Base-by-base conservation (phyloP, 53 echinoderm and acorn worm species). In the Luidia sarsii region DNA sequence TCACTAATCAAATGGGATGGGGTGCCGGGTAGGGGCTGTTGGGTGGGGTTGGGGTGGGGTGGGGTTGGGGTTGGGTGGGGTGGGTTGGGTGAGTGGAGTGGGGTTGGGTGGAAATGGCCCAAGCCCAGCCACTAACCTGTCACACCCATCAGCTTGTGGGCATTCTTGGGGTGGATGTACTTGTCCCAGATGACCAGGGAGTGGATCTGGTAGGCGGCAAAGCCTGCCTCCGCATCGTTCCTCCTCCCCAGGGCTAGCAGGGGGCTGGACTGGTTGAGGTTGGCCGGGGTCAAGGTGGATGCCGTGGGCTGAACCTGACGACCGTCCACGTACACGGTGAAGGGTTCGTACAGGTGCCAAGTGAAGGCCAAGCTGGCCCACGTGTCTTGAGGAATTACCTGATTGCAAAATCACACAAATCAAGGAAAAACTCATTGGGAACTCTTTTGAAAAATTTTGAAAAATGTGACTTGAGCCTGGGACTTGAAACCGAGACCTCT, bases 331-430 rank as follows among this genome's bases (percentile, higher is more conserved):
- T 88, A 94, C 9, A 91, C 41, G 11, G 48, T 29, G 38, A 85
- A 82, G 23, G 64, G 38, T 57, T 91, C 88, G 13, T 39, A 51
- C 7, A 50, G 53, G 61, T 91, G 91, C 91, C 91, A 94, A 1
- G 89, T 82, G 41, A 94, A 68, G 43, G 94, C 94, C 7, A 94
- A 41, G 77, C 91, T 94, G 35, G 74, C 86, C 94, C 94, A 94
- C 7, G 15, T 29, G 50, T 80, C 80, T 0, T 67, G 45, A 16
- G 56, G 62, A 14, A 86, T 71, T 23, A 55, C 54, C 93, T 93
- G 67, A 18, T 46, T n/a, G n/a, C n/a, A n/a, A n/a, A n/a, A n/a
- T n/a, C n/a, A n/a, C n/a, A n/a, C n/a, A n/a, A n/a, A n/a, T n/a
- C n/a, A n/a, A n/a, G n/a, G n/a, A n/a, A n/a, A n/a, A n/a, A n/a